Percentiles rank a stretch among this genome's conserved stretches.
These are phyloP conservation scores for Rugalucina vietnamica DNA, from an alignment of 2,888 invertebrate species.

Conservation along the genomic window DNA sequence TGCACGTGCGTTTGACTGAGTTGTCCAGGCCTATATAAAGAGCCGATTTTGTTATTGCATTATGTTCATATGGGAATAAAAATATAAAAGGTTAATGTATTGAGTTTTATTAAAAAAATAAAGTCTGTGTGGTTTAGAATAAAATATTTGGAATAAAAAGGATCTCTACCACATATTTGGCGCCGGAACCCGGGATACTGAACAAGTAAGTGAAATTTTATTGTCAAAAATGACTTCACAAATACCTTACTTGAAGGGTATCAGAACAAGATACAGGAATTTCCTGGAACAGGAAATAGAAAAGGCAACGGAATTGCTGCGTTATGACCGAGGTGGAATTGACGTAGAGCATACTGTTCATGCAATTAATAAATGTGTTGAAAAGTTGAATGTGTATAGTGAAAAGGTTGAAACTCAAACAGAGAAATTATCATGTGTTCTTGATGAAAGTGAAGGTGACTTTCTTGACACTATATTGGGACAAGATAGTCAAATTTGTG, in stretches of 20 bases:
- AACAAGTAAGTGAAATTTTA: no score
- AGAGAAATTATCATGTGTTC: not conserved
- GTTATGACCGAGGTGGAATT: not conserved
- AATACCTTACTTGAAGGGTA: constrained; percentile 2
- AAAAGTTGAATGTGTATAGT: not conserved
- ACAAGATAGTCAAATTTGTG: constrained; percentile 7
- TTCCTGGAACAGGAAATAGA: constrained; percentile 21
- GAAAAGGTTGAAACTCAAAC: constrained; percentile 15
- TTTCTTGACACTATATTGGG: not conserved
- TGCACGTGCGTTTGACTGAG: no score
- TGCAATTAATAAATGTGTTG: not conserved
- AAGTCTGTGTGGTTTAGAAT: no score
- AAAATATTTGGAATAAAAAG: no score
- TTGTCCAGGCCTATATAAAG: no score
- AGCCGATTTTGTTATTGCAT: no score
- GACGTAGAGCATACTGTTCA: not conserved
- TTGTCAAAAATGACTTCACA: no score
- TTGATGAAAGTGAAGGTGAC: constrained; percentile 11
- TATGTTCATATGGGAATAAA: no score
- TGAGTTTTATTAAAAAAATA: no score
- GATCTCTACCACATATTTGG: no score
- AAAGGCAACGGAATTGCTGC: not conserved
- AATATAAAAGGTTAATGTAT: no score
- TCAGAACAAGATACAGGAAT: constrained; percentile 7
- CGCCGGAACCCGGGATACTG: no score